Base-by-base conservation (phyloP, 2,888 invertebrate species). In the Lagria hirta region DNA sequence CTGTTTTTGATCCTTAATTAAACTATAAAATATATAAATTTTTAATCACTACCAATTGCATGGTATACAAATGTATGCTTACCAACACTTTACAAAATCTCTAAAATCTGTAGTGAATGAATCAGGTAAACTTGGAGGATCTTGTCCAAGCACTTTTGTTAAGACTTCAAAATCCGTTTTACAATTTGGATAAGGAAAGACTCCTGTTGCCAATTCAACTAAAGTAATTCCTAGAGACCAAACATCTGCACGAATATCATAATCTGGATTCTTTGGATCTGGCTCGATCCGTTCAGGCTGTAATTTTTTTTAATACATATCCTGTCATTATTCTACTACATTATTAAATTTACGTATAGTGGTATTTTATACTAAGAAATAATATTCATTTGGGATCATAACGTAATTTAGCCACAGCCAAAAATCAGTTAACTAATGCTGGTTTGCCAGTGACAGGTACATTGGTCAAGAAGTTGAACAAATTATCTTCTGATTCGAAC, bases 171-270 rank as follows among this genome's bases (percentile, higher is more conserved):
- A 99, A 75, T 98, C 98, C 64, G 92, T 95, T 74, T 88, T 88
- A 72, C 97, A 97, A 74, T 94, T 90, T 69, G 83, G 80, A 72
- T 93, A 93, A 0, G 98, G 98, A 70, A 96, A 97, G 55, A 87
- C 85, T 35, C 96, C 98, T 7, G 95, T 95, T 27, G 98, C 99
- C 63, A 99, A 77, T 77, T 99, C 99, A 34, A 99, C 92, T 43
- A 94, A 77, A 38, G 93, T 93, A 63, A 94, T 96, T 57, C 99
- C 99, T 56, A 99, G 78, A 55, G 96, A 96, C 99, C 99, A 99
- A 33, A 99, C 98, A 75, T 99, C 99, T 11, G 99, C 98, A 60
- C 99, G 82, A 66, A 99, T 95, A 75, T 99, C 99, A 73, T 99
- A 99, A 74, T 95, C 93, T 36, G 94, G 95, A 68, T 89, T 85